A percentile compares a stretch with the other conserved stretches of the same genome.
phyloP scores from a whole-genome alignment of 2,888 invertebrate species.

The Drosophila barbarae region DNA sequence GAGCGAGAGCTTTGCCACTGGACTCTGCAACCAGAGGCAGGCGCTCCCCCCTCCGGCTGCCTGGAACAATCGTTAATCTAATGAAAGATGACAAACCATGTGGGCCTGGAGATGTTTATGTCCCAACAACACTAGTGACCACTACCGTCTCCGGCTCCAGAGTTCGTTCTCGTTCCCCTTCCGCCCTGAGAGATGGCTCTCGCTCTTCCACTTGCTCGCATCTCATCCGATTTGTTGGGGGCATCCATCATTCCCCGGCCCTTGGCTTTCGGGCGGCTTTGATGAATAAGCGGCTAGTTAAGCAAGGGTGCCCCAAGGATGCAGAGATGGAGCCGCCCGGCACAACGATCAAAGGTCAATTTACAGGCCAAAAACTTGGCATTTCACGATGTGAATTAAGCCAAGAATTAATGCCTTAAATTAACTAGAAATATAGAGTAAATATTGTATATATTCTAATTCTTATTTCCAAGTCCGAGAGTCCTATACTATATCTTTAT shows the following conservation, averaged over 20 bases:
- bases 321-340: not conserved
- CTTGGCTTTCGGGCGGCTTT: slow-evolving; percentile 33
- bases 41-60: slow-evolving; percentile 2
- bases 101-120: slow-evolving; percentile 35
- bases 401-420: not conserved
- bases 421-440: not conserved
- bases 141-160: not conserved
- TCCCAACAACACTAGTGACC: slow-evolving; percentile 44
- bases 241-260: slow-evolving; percentile 59
- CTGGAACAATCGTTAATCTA: slow-evolving; percentile 67
- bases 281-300: slow-evolving; percentile 63
- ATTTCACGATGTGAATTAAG: not conserved
- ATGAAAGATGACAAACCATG: slow-evolving; percentile 68
- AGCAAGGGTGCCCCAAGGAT: slow-evolving; percentile 38
- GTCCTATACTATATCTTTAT: not conserved
- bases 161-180: not conserved
- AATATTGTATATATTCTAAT: not conserved
- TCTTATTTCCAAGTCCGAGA: not conserved
- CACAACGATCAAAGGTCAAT: slow-evolving; percentile 56
- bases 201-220: slow-evolving; percentile 25
- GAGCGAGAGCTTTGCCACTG: slow-evolving; percentile 35
- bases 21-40: slow-evolving; percentile 1
- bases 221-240: slow-evolving; percentile 54
- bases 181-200: slow-evolving; percentile 1
- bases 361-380: slow-evolving; percentile 20